Conservation (phyloP, 2,797 vertebrate species). For the Scomberomorus guttatus region DNA sequence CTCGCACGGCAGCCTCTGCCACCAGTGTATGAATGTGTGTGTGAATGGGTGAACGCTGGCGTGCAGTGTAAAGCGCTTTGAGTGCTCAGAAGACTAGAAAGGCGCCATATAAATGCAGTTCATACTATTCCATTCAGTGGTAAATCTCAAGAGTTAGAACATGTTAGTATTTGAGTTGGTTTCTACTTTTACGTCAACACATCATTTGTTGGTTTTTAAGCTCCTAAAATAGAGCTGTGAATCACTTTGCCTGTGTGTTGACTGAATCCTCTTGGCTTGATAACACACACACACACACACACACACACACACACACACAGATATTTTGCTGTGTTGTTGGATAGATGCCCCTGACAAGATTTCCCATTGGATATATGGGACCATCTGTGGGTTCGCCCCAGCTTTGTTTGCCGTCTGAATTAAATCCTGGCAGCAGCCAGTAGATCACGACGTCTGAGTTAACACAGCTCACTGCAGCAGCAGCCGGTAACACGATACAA, state of each 20-base stretch:
- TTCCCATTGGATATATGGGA: conserved; percentile 68
- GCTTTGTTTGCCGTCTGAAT: conserved; percentile 71
- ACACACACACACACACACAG: conserved; percentile 13
- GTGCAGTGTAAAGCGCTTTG: no score
- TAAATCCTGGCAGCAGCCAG: conserved; percentile 60
- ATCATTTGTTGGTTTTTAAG: conserved; percentile 3
- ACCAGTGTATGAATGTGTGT: no score
- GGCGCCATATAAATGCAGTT: no score
- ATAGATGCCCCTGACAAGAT: conserved; percentile 65
- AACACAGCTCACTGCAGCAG: conserved; percentile 39
- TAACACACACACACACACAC: conserved; percentile 33
- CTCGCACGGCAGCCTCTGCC: no score
- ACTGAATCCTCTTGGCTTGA: conserved; percentile 29
- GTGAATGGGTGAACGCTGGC: no score
- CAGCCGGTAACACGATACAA: background rate
- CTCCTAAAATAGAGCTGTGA: conserved; percentile 38
- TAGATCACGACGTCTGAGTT: conserved; percentile 59
- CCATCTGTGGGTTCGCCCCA: conserved; percentile 70
- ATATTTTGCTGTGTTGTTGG: conserved; percentile 44
- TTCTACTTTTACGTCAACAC: background rate
- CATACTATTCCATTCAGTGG: no score
- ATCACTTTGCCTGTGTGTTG: conserved; percentile 26
- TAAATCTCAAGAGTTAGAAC: no score
- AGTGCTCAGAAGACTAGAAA: no score
- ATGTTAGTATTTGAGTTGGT: no score